phyloP scores from a whole-genome alignment of 37 sponge, comb jelly and placozoan genomes.

The Agelas oroides region DNA sequence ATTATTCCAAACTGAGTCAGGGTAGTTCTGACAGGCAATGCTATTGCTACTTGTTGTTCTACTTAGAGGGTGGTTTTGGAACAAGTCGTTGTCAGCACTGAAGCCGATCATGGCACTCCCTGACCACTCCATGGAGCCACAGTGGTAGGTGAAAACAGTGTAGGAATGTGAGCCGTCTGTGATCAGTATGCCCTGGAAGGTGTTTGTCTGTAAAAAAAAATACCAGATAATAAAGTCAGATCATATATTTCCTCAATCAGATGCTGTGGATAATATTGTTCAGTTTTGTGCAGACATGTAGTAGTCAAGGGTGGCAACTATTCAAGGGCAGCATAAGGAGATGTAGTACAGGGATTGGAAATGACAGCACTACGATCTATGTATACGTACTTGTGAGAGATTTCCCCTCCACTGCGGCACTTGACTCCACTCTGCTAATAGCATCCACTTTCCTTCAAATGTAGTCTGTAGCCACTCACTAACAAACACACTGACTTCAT shows the following conservation, averaged over 20 bases:
- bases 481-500: conserved; percentile 21
- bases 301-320: too few relatives aligned
- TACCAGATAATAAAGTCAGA: too few relatives aligned
- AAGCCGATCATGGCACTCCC: conserved; percentile 33
- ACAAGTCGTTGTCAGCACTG: background rate
- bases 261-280: background rate
- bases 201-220: conserved; percentile 19
- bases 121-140: conserved; percentile 42
- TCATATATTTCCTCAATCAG: background rate
- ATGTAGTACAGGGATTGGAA: too few relatives aligned
- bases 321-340: background rate
- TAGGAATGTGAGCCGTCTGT: conserved; percentile 27
- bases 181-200: conserved; percentile 38
- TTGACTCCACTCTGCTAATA: conserved; percentile 35
- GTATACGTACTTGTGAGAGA: too few relatives aligned
- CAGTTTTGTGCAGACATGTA: background rate
- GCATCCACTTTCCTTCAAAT: conserved; percentile 22
- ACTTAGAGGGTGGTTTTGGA: background rate
- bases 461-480: background rate
- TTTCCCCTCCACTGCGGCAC: too few relatives aligned
- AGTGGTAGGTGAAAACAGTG: conserved; percentile 51
- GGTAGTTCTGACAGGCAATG: conserved; percentile 32
- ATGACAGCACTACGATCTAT: too few relatives aligned
- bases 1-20: conserved; percentile 27
- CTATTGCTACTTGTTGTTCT: conserved; percentile 9